phyloP scores from a whole-genome alignment of 2,888 invertebrate species.

The Pristionchus fissidentatus region DNA sequence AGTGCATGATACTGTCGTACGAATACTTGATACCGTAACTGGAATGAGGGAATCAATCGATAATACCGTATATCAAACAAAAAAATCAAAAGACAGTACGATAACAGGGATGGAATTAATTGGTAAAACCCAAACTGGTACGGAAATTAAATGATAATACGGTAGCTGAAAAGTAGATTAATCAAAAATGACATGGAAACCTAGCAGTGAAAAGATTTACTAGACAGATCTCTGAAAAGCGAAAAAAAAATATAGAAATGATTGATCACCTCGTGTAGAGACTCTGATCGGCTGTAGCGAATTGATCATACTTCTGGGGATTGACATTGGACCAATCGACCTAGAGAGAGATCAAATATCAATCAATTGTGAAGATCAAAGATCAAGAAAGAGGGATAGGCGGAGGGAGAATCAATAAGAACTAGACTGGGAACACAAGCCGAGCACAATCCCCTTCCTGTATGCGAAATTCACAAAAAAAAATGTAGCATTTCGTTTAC shows the following conservation, averaged over 20 bases:
- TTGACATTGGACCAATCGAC: conserved; percentile 71
- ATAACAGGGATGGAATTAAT: neutral
- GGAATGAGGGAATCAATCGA: conserved; percentile 12
- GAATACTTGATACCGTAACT: conserved; percentile 58
- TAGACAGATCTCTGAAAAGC: no score
- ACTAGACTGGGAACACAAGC: neutral
- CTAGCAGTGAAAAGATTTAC: no score
- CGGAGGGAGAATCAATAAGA: neutral
- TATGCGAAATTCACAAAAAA: neutral
- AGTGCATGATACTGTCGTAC: conserved; percentile 65
- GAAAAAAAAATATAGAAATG: neutral
- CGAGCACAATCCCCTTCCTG: neutral
- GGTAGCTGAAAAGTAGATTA: no score
- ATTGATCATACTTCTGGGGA: conserved; percentile 71
- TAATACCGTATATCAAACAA: neutral
- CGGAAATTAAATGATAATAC: no score
- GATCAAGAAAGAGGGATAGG: neutral
- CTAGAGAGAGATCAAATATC: no score
- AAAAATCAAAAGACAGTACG: neutral
- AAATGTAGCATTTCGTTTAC: neutral
- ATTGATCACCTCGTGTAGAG: conserved; percentile 62
- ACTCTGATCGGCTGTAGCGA: conserved; percentile 66
- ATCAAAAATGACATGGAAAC: no score
- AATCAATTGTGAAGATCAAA: no score
- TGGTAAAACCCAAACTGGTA: no score